Conservation (phyloP, 2,113 vertebrate species). For the Bolborhynchus lineola region DNA sequence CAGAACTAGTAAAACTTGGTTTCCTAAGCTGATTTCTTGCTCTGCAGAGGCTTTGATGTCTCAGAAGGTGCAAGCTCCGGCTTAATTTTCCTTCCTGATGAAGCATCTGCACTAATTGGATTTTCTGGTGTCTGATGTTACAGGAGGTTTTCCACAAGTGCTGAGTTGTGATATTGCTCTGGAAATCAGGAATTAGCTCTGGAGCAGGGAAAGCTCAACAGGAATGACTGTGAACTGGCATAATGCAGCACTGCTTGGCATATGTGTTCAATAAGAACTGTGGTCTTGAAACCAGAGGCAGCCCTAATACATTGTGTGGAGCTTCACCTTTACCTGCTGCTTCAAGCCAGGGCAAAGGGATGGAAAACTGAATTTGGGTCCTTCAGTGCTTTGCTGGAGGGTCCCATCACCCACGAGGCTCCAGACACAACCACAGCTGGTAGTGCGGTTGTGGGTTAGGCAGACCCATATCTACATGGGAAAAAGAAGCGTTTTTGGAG, state of each 20-base stretch:
- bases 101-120: not conserved
- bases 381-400: not conserved
- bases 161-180: rapidly evolving
- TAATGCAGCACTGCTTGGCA: not conserved
- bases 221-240: not conserved
- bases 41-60: not conserved
- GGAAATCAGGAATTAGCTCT: not conserved
- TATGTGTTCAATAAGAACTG: not conserved
- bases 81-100: not conserved
- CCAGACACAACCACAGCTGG: rapidly evolving
- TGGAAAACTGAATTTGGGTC: not conserved
- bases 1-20: not conserved
- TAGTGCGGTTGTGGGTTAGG: rapidly evolving
- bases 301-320: rapidly evolving
- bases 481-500: not conserved
- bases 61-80: not conserved
- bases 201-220: not conserved
- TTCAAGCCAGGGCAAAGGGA: not conserved
- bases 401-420: rapidly evolving
- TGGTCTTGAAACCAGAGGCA: not conserved
- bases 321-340: not conserved
- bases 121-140: not conserved
- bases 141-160: not conserved
- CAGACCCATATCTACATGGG: not conserved
- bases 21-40: not conserved